Base-by-base conservation (phyloP, 2,888 invertebrate species). In the Siphonodentalium dalli region DNA sequence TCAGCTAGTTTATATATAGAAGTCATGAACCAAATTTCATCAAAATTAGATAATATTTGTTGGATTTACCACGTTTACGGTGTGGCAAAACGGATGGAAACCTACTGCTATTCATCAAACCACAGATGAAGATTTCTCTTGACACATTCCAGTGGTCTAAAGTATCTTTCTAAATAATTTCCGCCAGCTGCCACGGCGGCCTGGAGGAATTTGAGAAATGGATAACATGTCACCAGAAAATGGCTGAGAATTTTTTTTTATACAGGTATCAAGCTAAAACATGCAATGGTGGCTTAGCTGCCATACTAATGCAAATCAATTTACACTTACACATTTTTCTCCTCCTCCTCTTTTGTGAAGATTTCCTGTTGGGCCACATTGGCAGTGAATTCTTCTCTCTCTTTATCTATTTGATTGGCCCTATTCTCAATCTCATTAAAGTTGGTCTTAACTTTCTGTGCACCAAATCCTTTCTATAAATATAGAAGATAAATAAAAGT, bases 371-470 rank as follows among this genome's bases (percentile, higher is more conserved):
- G 40, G 3, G 69, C 70, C 39, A 58, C 44, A 24, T 61, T 65
- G 33, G 71, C 71, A 13, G 68, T 71, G 48, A 72, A 44, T 66
- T 81, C 72, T 55, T 81, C 82, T 78, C 87, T 87, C 41, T 89
- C 86, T 79, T 91, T 90, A 82, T 93, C 92, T 2, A 90, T 88
- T 82, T 91, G 86, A 71, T 89, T 89, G 6, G 95, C 96, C 74
- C 92, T 90, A 63, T 89, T 88, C 83, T 98, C 97, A 58, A 98
- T 88, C 76, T 95, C 96, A 18, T 91, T 92, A 81, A 99, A 99
- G 83, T 97, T 93, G 3, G 93, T 88, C 72, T 90, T 90, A 24
- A 98, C 93, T 81, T 92, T 92, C 44, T 93, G 95, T 15, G 98
- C 99, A 43, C 98, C 98, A 47, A 98, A 84, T 34, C 71, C 66